A percentile compares a stretch with the other conserved stretches of the same genome.
These are phyloP conservation scores for Silurus lanzhouensis DNA, from an alignment of 2,797 vertebrate species.

Conservation along the genomic window DNA sequence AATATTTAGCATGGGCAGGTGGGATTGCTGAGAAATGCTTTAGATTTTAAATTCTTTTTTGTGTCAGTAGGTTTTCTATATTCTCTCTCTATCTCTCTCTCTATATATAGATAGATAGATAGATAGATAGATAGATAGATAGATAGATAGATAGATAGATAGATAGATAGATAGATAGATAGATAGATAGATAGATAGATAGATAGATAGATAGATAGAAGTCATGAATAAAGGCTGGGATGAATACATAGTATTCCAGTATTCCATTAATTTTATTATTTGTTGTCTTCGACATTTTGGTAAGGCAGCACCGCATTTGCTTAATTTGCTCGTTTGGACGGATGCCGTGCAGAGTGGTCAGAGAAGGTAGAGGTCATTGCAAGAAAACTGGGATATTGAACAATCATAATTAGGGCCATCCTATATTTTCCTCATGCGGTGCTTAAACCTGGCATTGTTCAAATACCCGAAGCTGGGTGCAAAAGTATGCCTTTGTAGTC, in stretches of 20 bases:
- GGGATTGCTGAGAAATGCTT: neutral
- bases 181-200: too few species aligned
- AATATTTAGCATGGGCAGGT: neutral
- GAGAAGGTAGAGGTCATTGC: neutral
- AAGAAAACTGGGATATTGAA: constrained; percentile 9
- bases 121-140: too few species aligned
- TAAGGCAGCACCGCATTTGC: neutral
- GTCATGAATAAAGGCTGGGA: neutral
- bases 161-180: too few species aligned
- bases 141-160: too few species aligned
- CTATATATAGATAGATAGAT: too few species aligned
- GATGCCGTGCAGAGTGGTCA: constrained; percentile 6
- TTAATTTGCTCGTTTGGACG: neutral
- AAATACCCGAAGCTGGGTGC: neutral
- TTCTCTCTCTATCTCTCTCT: too few species aligned
- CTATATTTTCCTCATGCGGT: neutral
- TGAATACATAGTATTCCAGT: neutral
- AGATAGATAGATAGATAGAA: neutral
- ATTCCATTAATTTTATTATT: constrained; percentile 5
- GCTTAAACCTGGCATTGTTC: neutral
- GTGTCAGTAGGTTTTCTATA: neutral
- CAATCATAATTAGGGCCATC: constrained; percentile 20
- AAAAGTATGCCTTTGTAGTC: constrained; percentile 53
- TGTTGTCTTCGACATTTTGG: neutral
- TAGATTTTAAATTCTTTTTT: neutral